Evolutionary conservation across 2,888 invertebrate genomes (phyloP).

Genomic region (Galerucella calmariensis): DNA sequence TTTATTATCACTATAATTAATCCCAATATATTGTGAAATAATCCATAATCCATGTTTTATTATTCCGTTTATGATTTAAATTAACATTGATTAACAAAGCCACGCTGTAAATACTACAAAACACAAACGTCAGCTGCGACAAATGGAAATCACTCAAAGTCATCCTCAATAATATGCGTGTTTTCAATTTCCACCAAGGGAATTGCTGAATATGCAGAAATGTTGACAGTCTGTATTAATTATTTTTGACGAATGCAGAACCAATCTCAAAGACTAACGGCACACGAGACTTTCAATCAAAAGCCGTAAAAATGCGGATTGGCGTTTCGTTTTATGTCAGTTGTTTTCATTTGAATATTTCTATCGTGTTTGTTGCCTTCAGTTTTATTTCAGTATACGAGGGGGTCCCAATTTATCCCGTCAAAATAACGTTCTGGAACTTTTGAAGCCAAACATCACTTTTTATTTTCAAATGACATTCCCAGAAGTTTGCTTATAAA

Average conservation of each 20-base stretch:
- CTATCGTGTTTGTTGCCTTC: not conserved
- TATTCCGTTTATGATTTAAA: slow-evolving; percentile 14
- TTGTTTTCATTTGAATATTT: not conserved
- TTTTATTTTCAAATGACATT: no score
- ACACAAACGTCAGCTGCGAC: slow-evolving; percentile 13
- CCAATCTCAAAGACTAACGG: slow-evolving; percentile 16
- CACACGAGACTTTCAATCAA: slow-evolving; percentile 21
- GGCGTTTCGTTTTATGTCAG: not conserved
- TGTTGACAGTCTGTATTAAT: slow-evolving; percentile 27
- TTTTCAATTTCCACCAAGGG: slow-evolving; percentile 28
- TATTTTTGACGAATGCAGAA: slow-evolving; percentile 31
- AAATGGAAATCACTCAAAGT: slow-evolving; percentile 32
- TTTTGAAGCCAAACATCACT: no score
- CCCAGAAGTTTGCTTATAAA: no score
- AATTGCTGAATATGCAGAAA: slow-evolving; percentile 30
- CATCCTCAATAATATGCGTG: slow-evolving; percentile 28
- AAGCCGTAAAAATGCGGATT: slow-evolving; percentile 9
- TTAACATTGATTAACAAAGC: slow-evolving; percentile 13
- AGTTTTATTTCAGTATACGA: not conserved
- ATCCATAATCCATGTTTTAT: not conserved
- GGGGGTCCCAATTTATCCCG: no score
- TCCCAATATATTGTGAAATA: not conserved
- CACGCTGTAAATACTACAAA: slow-evolving; percentile 8
- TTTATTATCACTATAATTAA: not conserved
- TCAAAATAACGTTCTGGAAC: no score